These are phyloP conservation scores for Irena cyanogastra DNA, from an alignment of 2,113 vertebrate genomes.

Conservation along the genomic window DNA sequence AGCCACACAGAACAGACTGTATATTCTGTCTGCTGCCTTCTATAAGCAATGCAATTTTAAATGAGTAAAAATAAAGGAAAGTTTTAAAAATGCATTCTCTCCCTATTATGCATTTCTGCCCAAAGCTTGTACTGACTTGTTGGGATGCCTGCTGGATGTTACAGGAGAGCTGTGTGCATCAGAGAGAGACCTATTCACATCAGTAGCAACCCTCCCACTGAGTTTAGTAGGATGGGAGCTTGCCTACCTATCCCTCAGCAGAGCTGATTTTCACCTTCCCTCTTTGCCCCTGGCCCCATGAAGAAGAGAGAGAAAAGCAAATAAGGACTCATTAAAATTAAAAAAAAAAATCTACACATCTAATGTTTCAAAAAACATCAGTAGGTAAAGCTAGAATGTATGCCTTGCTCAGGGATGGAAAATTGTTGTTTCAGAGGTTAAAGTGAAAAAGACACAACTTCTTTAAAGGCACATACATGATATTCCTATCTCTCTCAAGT, in stretches of 20 bases:
- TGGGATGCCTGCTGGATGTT: not conserved
- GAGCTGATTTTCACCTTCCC: not conserved
- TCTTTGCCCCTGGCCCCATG: not conserved
- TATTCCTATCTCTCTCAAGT: not conserved
- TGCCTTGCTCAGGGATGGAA: not conserved
- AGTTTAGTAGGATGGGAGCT: not conserved
- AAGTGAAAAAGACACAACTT: not conserved
- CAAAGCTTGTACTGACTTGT: not conserved
- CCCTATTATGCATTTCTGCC: not conserved
- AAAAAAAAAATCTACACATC: not conserved
- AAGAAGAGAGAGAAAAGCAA: not conserved
- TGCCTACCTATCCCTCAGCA: not conserved
- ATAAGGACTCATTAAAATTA: not conserved
- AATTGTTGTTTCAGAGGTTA: not conserved
- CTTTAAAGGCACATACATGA: not conserved
- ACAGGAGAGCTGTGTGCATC: not conserved
- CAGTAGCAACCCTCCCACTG: not conserved
- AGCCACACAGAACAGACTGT: not conserved
- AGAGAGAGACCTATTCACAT: not conserved
- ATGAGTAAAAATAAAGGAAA: not conserved
- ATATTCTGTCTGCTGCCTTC: not conserved
- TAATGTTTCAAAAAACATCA: not conserved
- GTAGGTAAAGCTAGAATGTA: not conserved
- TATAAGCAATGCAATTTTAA: not conserved
- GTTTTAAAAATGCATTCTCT: not conserved